A percentile compares a stretch with the other conserved stretches of the same genome.
Evolutionary conservation across 2,888 invertebrate species (phyloP).

Genomic region (Caenorhabditis sp.): DNA sequence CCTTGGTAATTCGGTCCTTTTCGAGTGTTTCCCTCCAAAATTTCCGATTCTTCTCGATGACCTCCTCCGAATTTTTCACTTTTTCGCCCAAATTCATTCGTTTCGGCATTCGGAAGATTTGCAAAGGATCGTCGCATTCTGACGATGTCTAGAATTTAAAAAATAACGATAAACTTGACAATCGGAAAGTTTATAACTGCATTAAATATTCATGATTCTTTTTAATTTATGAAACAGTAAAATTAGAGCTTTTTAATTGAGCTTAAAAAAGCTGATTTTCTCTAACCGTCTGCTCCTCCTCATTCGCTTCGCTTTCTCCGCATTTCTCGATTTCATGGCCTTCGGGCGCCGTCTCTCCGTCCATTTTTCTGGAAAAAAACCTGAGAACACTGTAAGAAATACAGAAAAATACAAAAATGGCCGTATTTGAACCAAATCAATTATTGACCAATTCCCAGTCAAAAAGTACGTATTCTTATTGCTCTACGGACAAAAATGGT

Average conservation of each 20-base stretch:
- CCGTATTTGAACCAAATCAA: slow-evolving; percentile 1
- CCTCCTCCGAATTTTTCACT: slow-evolving; percentile 49
- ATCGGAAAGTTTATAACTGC: background rate
- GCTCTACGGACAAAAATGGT: too few species aligned
- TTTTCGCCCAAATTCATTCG: slow-evolving; percentile 37
- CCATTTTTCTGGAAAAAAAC: slow-evolving; percentile 19
- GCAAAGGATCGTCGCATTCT: slow-evolving; percentile 7
- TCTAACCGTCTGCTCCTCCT: slow-evolving; percentile 30
- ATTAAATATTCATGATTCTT: background rate
- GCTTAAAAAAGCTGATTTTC: too few species aligned
- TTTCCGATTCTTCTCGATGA: slow-evolving; percentile 49
- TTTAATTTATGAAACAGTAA: background rate
- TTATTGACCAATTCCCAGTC: too few species aligned
- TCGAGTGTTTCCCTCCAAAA: slow-evolving; percentile 69
- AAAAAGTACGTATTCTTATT: too few species aligned
- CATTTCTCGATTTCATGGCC: slow-evolving; percentile 58
- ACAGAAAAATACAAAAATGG: background rate
- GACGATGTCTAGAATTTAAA: too few species aligned
- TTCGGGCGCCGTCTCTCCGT: slow-evolving; percentile 50
- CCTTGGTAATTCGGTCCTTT: slow-evolving; percentile 65
- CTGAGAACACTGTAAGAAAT: background rate
- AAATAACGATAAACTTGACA: too few species aligned
- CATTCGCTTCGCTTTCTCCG: slow-evolving; percentile 54
- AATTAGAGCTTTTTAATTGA: too few species aligned
- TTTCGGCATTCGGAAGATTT: slow-evolving; percentile 59